Base-by-base conservation (phyloP, 64 coral and sea anemone species). In the Cladopsammia gracilis region DNA sequence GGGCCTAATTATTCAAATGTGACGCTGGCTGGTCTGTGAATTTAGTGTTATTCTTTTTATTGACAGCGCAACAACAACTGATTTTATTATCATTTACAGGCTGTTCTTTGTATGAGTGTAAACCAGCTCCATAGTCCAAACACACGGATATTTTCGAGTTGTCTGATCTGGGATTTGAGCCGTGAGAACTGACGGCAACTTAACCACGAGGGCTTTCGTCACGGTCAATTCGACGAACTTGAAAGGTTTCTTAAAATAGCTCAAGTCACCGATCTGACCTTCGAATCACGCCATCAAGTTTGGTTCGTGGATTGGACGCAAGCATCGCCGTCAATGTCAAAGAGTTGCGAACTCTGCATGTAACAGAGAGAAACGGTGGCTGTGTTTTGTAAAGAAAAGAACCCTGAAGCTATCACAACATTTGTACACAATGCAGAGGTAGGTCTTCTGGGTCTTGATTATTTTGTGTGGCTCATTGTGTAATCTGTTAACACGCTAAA, bases 211-310 rank as follows among this genome's bases (percentile, higher is more conserved):
- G 23, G 65, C 20, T 69, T 69, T 69, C 23, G 48, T 51, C 49
- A 78, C 66, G 43, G 71, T 45, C 12, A 58, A 64, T 72, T 67
- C 34, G 43, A 84, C 80, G 46, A 34, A n/a, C 14, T 24, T 22
- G 48, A 7, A 62, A 68, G 67, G 58, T 19, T 67, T n/a, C 80
- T 68, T 67, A 84, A 84, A 84, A 84, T 84, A 84, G 80, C 57
- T 16, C 76, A 58, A 83, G 60, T 83, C 24, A 83, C 16, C 18
- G 6, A 44, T 65, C 20, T 84, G 79, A 82, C 79, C 79, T 64
- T 45, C n/a, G 18, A 73, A 83, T 83, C 80, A 84, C 80, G 80
- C 80, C 61, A 84, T 84, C 56, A 49, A 64, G 46, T 65, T 67
- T 66, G 4, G 16, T 43, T 45, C 42, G 5, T 45, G 8, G 43